Evolutionary conservation across 2,888 invertebrate species (phyloP).

Genomic region (Mycalesis mineus): DNA sequence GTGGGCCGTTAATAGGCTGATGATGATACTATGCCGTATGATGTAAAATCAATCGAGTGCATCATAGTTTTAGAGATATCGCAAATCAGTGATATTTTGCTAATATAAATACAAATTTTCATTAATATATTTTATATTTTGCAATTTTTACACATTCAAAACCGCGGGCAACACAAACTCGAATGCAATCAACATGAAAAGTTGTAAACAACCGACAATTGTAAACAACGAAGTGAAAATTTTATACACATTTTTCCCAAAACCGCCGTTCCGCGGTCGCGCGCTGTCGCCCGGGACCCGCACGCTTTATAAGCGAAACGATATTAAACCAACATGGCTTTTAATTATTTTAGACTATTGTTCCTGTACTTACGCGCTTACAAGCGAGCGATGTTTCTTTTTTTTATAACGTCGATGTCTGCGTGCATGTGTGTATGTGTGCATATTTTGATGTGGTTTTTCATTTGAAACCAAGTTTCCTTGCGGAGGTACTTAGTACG

Average conservation of each 20-base stretch:
- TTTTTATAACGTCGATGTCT: no score
- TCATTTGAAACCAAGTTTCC: no score
- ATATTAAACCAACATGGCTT: neutral
- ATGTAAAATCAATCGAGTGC: no score
- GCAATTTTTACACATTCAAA: neutral
- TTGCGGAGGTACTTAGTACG: no score
- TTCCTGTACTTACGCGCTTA: neutral
- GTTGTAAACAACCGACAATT: neutral
- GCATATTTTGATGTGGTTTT: no score
- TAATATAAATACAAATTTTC: no score
- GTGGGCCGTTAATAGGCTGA: no score
- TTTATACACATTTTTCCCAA: constrained; percentile 1
- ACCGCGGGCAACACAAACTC: neutral
- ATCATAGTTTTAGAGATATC: no score
- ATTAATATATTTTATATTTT: no score
- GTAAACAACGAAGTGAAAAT: neutral
- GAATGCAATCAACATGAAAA: neutral
- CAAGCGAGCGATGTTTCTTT: neutral
- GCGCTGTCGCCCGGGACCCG: neutral
- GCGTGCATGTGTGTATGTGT: no score
- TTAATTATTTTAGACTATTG: neutral
- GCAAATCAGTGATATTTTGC: no score
- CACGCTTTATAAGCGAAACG: neutral
- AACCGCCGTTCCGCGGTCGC: constrained; percentile 1
- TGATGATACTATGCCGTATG: no score